These are phyloP conservation scores for Harpegnathos saltator DNA, from an alignment of 1,140 invertebrate species.

Conservation along the genomic window DNA sequence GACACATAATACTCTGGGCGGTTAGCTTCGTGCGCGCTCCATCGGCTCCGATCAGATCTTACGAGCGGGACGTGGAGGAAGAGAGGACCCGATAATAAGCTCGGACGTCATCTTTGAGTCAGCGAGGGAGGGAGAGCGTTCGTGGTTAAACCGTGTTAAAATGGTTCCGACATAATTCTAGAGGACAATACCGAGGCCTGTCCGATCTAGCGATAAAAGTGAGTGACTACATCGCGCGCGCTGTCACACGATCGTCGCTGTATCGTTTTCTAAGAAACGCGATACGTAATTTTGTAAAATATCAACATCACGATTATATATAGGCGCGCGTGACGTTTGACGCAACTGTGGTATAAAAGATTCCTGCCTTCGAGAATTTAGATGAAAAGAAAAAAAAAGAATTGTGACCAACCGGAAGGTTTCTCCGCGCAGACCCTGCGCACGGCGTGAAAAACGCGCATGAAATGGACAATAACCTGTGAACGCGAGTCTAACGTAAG, in stretches of 20 bases:
- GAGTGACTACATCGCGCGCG: conserved; percentile 20
- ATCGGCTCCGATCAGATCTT: conserved; percentile 81
- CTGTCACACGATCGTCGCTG: not conserved
- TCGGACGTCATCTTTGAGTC: conserved; percentile 64
- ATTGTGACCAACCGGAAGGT: too few relatives aligned
- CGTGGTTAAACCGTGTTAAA: conserved; percentile 66
- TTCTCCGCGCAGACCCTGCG: too few relatives aligned
- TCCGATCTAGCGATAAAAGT: conserved; percentile 21
- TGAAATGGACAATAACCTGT: not conserved
- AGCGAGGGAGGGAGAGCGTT: conserved; percentile 34
- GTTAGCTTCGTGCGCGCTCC: conserved; percentile 81
- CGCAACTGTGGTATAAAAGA: too few relatives aligned
- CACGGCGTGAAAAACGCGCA: too few relatives aligned
- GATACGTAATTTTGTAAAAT: too few relatives aligned
- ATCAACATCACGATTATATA: too few relatives aligned
- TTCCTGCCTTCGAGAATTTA: too few relatives aligned
- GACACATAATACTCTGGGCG: conserved; percentile 82
- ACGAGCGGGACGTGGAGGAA: conserved; percentile 70
- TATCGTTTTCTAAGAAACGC: too few relatives aligned
- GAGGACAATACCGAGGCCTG: conserved; percentile 18
- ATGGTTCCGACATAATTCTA: conserved; percentile 51
- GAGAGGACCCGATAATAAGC: conserved; percentile 73
- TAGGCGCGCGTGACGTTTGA: too few relatives aligned
- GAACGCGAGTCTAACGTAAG: not conserved
- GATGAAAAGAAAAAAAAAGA: too few relatives aligned